Evolutionary conservation across 2,888 invertebrate species (phyloP), one percentile per base, ranked within the genome.

Genomic region (Chelonus formosanus): DNA sequence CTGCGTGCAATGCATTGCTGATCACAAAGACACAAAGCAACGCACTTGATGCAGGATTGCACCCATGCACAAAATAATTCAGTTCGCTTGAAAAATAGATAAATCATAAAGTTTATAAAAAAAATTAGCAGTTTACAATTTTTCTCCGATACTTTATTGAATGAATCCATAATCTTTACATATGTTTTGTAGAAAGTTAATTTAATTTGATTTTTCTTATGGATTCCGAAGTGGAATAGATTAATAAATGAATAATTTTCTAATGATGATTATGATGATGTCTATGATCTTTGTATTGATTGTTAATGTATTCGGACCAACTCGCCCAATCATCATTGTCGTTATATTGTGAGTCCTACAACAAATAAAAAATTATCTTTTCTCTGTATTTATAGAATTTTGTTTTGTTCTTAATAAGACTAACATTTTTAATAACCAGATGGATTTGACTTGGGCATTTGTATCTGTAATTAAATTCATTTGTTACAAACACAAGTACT

Each of bases 21-120:
- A 78, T 80, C 77, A 63, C 66, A 72, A 58, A 72, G 66, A 66
- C 69, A 76, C 78, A 75, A 76, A 82, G 80, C 83, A 84, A 84
- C 78, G 83, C 83, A 83, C 81, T 83, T 83, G 83, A 83, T 83
- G 83, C 83, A 84, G 83, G 83, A 83, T 84, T 78, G 78, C 79
- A 76, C 76, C 76, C 73, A 75, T 75, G 74, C 78, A 80, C 77
- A 76, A 40, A 20, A 20, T 20, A 20, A 20, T 20, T 20, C 20
- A 20, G 20, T 20, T 2, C 1, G 20, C 20, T 20, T 20, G 20
- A 20, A 20, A 20, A 20, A 20, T 20, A 20, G 20, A 20, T 20
- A 20, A 20, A 20, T 20, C 20, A 20, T 20, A 20, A 20, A 20
- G 20, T 20, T 20, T 20, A 20, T 20, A 20, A 20, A 20, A 20